Evolutionary conservation across 2,797 vertebrate species (phyloP).

Genomic region (Mus minutoides): DNA sequence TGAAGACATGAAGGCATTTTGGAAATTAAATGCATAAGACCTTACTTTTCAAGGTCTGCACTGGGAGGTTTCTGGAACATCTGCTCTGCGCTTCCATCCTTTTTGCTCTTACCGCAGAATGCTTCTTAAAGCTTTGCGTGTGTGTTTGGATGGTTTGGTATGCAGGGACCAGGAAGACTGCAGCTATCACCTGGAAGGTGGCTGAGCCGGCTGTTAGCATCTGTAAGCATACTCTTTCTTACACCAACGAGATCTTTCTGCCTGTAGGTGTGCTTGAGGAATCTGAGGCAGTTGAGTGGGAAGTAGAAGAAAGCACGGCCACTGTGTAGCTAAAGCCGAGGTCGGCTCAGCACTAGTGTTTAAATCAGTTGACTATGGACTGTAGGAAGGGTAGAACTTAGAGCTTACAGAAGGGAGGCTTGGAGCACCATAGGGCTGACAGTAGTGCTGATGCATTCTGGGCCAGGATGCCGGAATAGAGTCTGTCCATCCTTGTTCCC

Average conservation of each 20-base stretch:
- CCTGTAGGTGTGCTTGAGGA: not conserved
- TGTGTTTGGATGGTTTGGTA: not conserved
- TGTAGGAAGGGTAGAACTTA: not conserved
- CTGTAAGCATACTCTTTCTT: not conserved
- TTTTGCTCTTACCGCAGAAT: not conserved
- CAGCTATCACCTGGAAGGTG: not conserved
- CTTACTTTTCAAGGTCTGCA: not conserved
- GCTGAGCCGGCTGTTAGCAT: not conserved
- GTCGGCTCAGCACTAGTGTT: not conserved
- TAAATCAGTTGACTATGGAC: not conserved
- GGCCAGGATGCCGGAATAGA: not conserved
- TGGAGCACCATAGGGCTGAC: not conserved
- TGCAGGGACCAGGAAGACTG: not conserved
- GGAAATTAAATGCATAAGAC: not conserved
- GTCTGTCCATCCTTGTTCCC: not conserved
- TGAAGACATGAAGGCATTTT: not conserved
- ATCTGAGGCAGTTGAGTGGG: not conserved
- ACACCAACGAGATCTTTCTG: not conserved
- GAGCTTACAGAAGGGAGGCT: not conserved
- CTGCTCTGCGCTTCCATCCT: not conserved
- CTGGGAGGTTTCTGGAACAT: not conserved
- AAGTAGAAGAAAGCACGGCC: not conserved
- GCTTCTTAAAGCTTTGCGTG: not conserved
- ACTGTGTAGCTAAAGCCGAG: not conserved
- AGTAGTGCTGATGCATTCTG: not conserved